Conservation (phyloP, 2,797 vertebrate genomes). For the Nasua narica region DNA sequence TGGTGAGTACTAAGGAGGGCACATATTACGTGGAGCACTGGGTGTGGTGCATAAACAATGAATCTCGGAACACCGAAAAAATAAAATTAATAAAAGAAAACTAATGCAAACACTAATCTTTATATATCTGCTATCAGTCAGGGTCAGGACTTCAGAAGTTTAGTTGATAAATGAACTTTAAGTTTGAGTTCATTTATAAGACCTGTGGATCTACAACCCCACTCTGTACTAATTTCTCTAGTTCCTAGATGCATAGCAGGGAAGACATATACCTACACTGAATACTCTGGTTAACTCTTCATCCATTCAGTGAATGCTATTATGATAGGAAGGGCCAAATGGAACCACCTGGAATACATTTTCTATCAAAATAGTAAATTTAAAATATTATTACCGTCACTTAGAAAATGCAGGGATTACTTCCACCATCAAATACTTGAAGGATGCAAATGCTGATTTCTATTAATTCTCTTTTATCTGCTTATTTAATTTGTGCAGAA, state of each 20-base stretch:
- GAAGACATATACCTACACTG: neutral
- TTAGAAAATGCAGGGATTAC: neutral
- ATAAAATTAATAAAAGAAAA: too few relatives aligned
- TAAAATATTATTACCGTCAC: slow-evolving; percentile 25
- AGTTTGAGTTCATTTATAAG: neutral
- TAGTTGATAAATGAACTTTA: neutral
- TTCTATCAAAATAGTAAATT: slow-evolving; percentile 2
- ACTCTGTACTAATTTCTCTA: neutral
- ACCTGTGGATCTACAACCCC: neutral
- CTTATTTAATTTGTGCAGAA: neutral
- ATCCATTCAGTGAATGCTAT: neutral
- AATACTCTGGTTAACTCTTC: neutral
- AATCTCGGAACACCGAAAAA: too few relatives aligned
- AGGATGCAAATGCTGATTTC: slow-evolving; percentile 6
- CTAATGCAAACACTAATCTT: neutral
- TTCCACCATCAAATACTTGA: neutral
- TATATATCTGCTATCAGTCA: neutral
- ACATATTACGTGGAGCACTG: too few relatives aligned
- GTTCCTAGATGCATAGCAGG: neutral
- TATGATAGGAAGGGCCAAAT: neutral
- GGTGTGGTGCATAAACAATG: too few relatives aligned
- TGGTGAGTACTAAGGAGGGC: too few relatives aligned
- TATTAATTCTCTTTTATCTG: slow-evolving; percentile 12
- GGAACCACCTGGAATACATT: neutral
- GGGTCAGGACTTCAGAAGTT: neutral